A percentile compares a stretch with the other conserved stretches of the same genome.
Conservation (phyloP, 2,113 vertebrate genomes). For the Synchiropus splendidus region DNA sequence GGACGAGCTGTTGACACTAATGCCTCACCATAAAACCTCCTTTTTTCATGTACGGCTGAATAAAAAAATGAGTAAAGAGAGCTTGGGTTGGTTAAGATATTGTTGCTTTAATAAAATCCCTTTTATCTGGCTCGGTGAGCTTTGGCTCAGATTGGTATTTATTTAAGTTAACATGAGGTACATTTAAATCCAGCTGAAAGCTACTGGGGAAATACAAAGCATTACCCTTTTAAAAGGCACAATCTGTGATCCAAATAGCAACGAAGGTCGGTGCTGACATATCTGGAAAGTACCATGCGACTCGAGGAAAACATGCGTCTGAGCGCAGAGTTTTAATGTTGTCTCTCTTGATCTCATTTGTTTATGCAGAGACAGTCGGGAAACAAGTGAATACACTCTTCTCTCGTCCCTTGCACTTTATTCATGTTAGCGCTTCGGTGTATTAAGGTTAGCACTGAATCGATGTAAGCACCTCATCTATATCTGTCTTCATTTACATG, state of each 20-base stretch:
- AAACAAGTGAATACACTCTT: too few relatives aligned
- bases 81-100: constrained; percentile 1
- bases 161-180: constrained; percentile 19
- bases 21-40: constrained; percentile 17
- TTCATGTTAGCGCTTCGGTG: too few relatives aligned
- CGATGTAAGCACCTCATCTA: too few relatives aligned
- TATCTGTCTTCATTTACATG: too few relatives aligned
- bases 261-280: constrained; percentile 1
- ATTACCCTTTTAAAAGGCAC: constrained; percentile 5
- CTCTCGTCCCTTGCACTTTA: too few relatives aligned
- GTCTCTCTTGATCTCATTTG: too few relatives aligned
- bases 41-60: constrained; percentile 4
- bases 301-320: too few relatives aligned
- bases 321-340: too few relatives aligned
- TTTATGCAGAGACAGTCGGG: too few relatives aligned
- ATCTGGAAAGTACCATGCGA: too few relatives aligned
- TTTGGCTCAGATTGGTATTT: constrained; percentile 8
- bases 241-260: constrained; percentile 10
- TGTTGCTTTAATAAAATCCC: constrained; percentile 20
- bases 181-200: constrained; percentile 23
- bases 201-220: constrained; percentile 1
- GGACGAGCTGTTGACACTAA: constrained; percentile 17
- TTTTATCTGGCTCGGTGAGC: constrained; percentile 17
- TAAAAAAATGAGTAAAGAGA: too few relatives aligned
- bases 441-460: too few relatives aligned